Evolutionary conservation across 2,113 vertebrate genomes (phyloP), one percentile per base, ranked within the genome.

Genomic region (Odocoileus hemionus): DNA sequence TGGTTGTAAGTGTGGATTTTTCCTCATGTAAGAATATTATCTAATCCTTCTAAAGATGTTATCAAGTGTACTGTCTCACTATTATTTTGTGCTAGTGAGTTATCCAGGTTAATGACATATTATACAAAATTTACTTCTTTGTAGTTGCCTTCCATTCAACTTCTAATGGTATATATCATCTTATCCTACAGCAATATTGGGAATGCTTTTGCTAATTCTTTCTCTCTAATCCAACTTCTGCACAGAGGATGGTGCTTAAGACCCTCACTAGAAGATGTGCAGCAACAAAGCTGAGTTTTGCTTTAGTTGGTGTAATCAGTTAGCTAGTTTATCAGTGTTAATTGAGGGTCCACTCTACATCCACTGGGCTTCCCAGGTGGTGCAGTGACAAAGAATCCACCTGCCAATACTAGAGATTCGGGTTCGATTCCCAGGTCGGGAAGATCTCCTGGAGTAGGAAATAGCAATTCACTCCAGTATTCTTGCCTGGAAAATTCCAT

Each of bases 21-120:
- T 57, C 43, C 52, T 85, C 74, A 43, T 15, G 10, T 57, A 70
- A 93, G 78, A 93, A 92, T 33, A n/a, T 30, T n/a, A 90, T 28
- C 45, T 67, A 86, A 80, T 85, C 79, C 26, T 89, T 86, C 96
- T 54, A 17, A 70, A 97, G 96, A 90, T 54, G 55, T 80, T 89
- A 85, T 36, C 83, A 45, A 55, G 43, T 45, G 1, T n/a, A 47
- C 76, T 50, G 39, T 45, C 58, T 94, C 45, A 7, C 39, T 80
- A 76, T 45, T 95, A 52, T 79, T 91, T 85, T 87, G 61, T 60
- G 47, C 54, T 61, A 52, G 14, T 57, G 58, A 96, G 57, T 58
- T 95, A 79, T 80, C 50, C 16, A 57, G 67, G 80, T 94, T 90
- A 92, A 96, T 91, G 95, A 74, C n/a, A 33, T 58, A 93, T 74